Percentiles rank a stretch among this genome's conserved stretches.
Conservation (phyloP, 2,113 vertebrate genomes). For the Indicator indicator region DNA sequence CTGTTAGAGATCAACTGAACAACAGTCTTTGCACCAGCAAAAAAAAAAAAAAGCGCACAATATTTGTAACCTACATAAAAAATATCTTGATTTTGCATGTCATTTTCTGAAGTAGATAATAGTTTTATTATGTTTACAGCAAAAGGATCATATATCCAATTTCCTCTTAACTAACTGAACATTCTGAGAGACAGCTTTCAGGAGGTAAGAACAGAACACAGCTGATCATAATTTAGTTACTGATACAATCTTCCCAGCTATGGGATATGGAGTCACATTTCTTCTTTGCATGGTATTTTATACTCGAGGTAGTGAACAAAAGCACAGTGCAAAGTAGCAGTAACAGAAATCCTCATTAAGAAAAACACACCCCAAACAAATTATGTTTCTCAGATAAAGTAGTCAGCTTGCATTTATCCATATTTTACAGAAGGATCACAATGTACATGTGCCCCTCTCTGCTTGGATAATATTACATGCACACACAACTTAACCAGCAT, state of each 20-base stretch:
- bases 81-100: neutral
- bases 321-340: neutral
- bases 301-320: neutral
- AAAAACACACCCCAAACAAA: neutral
- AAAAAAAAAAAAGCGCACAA: neutral
- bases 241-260: constrained; percentile 13
- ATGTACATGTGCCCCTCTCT: rapidly evolving
- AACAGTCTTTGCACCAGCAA: neutral
- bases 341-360: neutral
- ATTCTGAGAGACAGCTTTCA: neutral
- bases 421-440: neutral
- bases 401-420: neutral
- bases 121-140: neutral
- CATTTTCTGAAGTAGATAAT: neutral
- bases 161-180: neutral
- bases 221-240: neutral
- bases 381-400: neutral
- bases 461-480: neutral
- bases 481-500: neutral
- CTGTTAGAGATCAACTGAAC: neutral
- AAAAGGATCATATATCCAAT: neutral
- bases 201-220: neutral
- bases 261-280: constrained; percentile 21
- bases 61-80: neutral
- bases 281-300: neutral